These are phyloP conservation scores for Rhynchomys soricoides DNA, from an alignment of 2,113 vertebrate genomes.

Conservation along the genomic window DNA sequence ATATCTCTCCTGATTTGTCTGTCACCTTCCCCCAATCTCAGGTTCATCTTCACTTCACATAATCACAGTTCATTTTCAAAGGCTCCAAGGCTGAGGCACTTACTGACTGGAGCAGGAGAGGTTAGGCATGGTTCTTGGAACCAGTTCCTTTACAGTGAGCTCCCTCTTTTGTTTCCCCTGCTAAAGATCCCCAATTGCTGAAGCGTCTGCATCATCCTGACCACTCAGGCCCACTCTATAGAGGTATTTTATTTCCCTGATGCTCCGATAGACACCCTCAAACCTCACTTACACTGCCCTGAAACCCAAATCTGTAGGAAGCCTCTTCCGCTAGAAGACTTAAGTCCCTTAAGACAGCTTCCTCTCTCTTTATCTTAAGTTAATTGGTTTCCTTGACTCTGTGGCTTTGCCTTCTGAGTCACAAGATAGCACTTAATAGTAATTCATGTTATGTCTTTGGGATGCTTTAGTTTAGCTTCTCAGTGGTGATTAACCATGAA, in stretches of 20 bases:
- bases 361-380: neutral
- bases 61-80: neutral
- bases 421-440: neutral
- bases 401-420: neutral
- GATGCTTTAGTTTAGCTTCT: neutral
- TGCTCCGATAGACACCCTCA: neutral
- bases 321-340: neutral
- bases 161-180: neutral
- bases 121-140: neutral
- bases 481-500: neutral
- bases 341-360: neutral
- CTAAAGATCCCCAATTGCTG: neutral
- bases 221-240: rapidly evolving
- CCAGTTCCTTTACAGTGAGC: neutral
- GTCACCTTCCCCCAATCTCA: neutral
- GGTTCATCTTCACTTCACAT: neutral
- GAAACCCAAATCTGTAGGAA: neutral
- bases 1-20: neutral
- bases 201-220: neutral
- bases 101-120: neutral
- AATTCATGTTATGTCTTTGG: neutral
- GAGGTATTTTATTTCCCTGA: neutral
- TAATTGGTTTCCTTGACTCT: neutral
- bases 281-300: neutral
- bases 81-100: neutral